These are phyloP conservation scores for Lucinisca nassula DNA, from an alignment of 2,888 invertebrate genomes.

Conservation along the genomic window DNA sequence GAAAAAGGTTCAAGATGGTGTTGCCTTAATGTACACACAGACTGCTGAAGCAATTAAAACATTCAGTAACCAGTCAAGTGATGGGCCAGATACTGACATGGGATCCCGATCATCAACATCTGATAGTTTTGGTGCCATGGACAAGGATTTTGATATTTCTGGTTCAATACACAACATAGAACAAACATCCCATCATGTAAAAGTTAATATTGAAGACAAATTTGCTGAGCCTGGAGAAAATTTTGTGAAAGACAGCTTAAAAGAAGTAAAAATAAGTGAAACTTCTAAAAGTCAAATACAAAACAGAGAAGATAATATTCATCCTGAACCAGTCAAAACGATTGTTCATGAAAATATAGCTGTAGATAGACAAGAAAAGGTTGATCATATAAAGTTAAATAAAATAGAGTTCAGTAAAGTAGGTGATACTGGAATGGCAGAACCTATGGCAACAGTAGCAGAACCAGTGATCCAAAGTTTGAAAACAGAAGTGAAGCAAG, in stretches of 20 bases:
- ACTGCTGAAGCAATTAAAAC: constrained; percentile 68
- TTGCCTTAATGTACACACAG: constrained; percentile 73
- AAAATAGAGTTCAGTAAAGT: not conserved
- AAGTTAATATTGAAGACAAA: not conserved
- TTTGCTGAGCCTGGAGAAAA: not conserved
- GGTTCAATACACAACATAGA: constrained; percentile 48
- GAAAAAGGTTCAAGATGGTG: constrained; percentile 72
- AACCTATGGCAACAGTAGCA: not conserved
- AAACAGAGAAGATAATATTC: too few relatives aligned
- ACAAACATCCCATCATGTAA: not conserved
- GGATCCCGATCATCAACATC: not conserved
- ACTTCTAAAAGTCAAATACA: too few relatives aligned
- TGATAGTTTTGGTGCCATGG: constrained; percentile 5
- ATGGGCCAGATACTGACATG: not conserved
- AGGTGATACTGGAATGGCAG: not conserved
- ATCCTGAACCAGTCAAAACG: too few relatives aligned
- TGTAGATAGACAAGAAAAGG: not conserved
- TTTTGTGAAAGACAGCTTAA: too few relatives aligned
- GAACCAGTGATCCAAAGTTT: not conserved
- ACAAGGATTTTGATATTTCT: constrained; percentile 55
- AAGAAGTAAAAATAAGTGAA: too few relatives aligned
- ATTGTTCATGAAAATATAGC: not conserved
- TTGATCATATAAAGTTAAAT: not conserved
- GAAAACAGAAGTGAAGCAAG: not conserved
- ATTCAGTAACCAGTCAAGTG: constrained; percentile 32